A percentile compares a stretch with the other conserved stretches of the same genome.
These are phyloP conservation scores for Drosophila nigromelanica DNA, from an alignment of 1,140 invertebrate species.

Conservation along the genomic window DNA sequence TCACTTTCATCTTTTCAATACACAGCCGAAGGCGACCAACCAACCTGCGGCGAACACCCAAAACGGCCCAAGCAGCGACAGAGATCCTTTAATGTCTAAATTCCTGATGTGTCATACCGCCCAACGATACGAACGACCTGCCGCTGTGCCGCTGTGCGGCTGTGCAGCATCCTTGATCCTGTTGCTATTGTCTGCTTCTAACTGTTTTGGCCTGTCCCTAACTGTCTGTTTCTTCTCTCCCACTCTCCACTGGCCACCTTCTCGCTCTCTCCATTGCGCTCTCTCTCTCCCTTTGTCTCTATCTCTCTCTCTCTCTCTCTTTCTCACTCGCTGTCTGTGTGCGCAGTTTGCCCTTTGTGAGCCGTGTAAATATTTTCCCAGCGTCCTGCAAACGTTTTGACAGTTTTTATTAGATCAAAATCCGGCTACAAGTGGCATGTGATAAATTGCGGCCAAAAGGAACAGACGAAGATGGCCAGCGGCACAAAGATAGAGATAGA, in stretches of 20 bases:
- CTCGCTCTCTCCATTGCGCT: too few species aligned
- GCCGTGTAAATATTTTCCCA: constrained; percentile 79
- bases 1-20: constrained; percentile 79
- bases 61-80: constrained; percentile 13
- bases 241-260: neutral
- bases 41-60: constrained; percentile 49
- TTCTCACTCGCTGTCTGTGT: constrained; percentile 2
- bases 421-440: constrained; percentile 74
- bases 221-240: constrained; percentile 12
- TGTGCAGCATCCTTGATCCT: constrained; percentile 46
- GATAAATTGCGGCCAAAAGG: constrained; percentile 75
- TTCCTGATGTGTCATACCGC: constrained; percentile 79
- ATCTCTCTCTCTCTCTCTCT: constrained; percentile 1
- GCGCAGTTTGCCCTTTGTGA: constrained; percentile 35
- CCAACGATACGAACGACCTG: constrained; percentile 56
- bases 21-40: constrained; percentile 50
- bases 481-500: constrained; percentile 14
- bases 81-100: constrained; percentile 72
- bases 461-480: constrained; percentile 32
- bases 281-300: neutral
- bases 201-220: constrained; percentile 44
- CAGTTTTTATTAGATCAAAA: constrained; percentile 80
- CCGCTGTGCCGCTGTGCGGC: constrained; percentile 57
- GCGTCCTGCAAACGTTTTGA: constrained; percentile 79
- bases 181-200: constrained; percentile 57